Percentiles rank a stretch among this genome's conserved stretches.
Conservation (phyloP, 2,797 vertebrate genomes). For the Coranthus polyacanthus region DNA sequence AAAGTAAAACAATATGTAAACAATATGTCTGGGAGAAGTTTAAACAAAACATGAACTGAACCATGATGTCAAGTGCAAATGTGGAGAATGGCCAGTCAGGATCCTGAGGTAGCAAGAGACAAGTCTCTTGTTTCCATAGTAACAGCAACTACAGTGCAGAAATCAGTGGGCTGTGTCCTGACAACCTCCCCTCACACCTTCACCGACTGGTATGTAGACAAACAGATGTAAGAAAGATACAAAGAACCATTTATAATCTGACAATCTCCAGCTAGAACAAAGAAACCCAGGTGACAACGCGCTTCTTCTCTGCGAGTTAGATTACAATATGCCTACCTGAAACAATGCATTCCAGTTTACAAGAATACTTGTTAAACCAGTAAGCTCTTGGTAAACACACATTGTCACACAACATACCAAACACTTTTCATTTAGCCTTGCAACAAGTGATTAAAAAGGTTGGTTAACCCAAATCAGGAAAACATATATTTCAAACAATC, state of each 20-base stretch:
- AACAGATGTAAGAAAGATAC: constrained; percentile 54
- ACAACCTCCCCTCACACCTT: constrained; percentile 55
- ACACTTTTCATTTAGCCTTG: constrained; percentile 23
- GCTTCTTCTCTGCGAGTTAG: constrained; percentile 32
- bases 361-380: constrained; percentile 65
- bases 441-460: constrained; percentile 3
- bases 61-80: constrained; percentile 54
- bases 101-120: constrained; percentile 54
- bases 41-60: constrained; percentile 31
- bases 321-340: constrained; percentile 15
- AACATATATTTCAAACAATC: background rate
- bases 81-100: constrained; percentile 49
- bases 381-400: constrained; percentile 49
- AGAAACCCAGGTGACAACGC: constrained; percentile 34
- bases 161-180: constrained; percentile 63
- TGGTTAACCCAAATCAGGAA: background rate
- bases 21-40: background rate
- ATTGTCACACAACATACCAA: constrained; percentile 51
- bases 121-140: constrained; percentile 76
- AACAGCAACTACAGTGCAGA: constrained; percentile 57
- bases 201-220: constrained; percentile 53
- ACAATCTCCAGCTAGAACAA: constrained; percentile 46
- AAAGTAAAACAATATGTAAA: background rate
- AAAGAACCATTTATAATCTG: constrained; percentile 29
- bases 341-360: constrained; percentile 70